Conservation (phyloP, 2,888 invertebrate genomes). For the Aspidiotus destructor region DNA sequence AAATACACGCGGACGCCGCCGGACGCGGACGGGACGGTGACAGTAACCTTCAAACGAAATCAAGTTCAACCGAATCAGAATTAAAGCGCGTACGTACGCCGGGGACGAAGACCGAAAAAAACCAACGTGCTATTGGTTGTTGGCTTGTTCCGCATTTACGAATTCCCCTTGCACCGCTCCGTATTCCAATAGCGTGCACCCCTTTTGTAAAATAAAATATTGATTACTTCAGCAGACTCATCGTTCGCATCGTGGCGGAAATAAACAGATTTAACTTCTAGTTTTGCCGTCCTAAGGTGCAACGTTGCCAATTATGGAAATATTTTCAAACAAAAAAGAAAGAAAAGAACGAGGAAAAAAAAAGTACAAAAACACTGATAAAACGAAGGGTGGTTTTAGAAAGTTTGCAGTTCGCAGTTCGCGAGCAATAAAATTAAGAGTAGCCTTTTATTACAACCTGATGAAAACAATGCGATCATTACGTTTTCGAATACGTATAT, state of each 20-base stretch:
- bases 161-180: neutral
- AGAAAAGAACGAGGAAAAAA: too few relatives aligned
- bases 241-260: slow-evolving; percentile 33
- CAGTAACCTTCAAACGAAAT: slow-evolving; percentile 32
- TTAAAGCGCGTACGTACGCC: slow-evolving; percentile 12
- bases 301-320: slow-evolving; percentile 28
- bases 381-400: too few relatives aligned
- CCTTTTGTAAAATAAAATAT: slow-evolving; percentile 29
- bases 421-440: too few relatives aligned
- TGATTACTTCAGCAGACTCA: slow-evolving; percentile 33
- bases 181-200: slow-evolving; percentile 10
- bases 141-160: slow-evolving; percentile 10
- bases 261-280: slow-evolving; percentile 33
- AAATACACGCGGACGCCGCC: neutral
- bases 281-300: slow-evolving; percentile 30
- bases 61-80: slow-evolving; percentile 30
- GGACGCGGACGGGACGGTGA: slow-evolving; percentile 8
- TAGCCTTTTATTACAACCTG: too few relatives aligned
- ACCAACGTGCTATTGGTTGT: slow-evolving; percentile 32
- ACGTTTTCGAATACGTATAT: too few relatives aligned
- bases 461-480: too few relatives aligned
- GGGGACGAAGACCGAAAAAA: slow-evolving; percentile 24
- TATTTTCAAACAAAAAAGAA: neutral
- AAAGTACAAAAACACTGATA: too few relatives aligned
- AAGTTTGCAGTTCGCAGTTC: too few relatives aligned